Conservation (phyloP, 2,113 vertebrate genomes). For the Trichomycterus rosablanca region DNA sequence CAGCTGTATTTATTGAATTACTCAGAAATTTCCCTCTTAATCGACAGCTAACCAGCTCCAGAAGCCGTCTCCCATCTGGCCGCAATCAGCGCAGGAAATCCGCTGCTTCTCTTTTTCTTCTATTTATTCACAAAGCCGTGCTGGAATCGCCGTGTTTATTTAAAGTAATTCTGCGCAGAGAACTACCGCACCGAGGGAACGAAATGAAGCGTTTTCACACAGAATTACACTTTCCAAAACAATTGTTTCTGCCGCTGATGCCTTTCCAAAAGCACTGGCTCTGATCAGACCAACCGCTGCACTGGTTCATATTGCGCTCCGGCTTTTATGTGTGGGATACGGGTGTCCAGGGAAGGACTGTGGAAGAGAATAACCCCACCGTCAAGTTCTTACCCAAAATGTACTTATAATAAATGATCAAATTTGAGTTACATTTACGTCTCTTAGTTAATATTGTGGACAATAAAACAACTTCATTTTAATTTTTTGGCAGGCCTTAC, state of each 20-base stretch:
- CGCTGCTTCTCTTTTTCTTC: conserved; percentile 59
- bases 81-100: conserved; percentile 63
- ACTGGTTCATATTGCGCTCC: neutral
- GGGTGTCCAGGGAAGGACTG: too few relatives aligned
- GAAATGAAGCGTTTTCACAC: conserved; percentile 49
- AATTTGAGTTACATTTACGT: too few relatives aligned
- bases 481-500: too few relatives aligned
- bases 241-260: conserved; percentile 36
- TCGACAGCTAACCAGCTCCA: conserved; percentile 67
- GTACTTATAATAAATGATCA: too few relatives aligned
- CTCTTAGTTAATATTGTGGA: too few relatives aligned
- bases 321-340: too few relatives aligned
- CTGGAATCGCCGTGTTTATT: conserved; percentile 68
- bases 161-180: conserved; percentile 65
- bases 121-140: conserved; percentile 63
- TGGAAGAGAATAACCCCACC: too few relatives aligned
- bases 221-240: conserved; percentile 43
- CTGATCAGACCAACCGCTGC: conserved; percentile 20
- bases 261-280: conserved; percentile 14
- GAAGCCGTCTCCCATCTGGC: conserved; percentile 68
- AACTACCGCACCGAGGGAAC: conserved; percentile 62
- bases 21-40: conserved; percentile 68
- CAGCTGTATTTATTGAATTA: conserved; percentile 73
- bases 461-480: too few relatives aligned
- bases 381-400: too few relatives aligned